Evolutionary conservation across 1,140 invertebrate genomes (phyloP).

Genomic region (Drosophila novamexicana): DNA sequence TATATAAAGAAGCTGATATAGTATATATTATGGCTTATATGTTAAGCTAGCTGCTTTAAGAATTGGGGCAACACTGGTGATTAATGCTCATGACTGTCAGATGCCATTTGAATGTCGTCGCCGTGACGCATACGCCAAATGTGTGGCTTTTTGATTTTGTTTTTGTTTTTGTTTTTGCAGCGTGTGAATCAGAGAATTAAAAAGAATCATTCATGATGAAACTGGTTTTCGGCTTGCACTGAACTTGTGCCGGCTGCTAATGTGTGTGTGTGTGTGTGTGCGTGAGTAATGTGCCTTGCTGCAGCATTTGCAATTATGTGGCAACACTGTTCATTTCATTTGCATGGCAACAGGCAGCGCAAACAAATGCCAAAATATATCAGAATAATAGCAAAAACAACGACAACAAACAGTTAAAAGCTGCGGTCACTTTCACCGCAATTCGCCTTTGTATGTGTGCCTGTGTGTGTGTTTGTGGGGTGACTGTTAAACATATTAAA

Average conservation of each 20-base stretch:
- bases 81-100: constrained; percentile 8
- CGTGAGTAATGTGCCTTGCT: constrained; percentile 23
- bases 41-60: too few species aligned
- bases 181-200: constrained; percentile 38
- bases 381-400: constrained; percentile 31
- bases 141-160: not conserved
- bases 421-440: constrained; percentile 45
- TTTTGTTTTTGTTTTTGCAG: constrained; percentile 9
- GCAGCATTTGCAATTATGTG: constrained; percentile 38
- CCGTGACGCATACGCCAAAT: constrained; percentile 41
- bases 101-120: constrained; percentile 39
- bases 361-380: constrained; percentile 46
- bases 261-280: constrained; percentile 1
- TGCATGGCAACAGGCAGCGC: constrained; percentile 37
- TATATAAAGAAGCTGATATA: too few species aligned
- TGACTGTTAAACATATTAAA: constrained; percentile 36
- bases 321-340: constrained; percentile 27
- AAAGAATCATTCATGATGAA: constrained; percentile 39
- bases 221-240: constrained; percentile 44
- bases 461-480: constrained; percentile 17
- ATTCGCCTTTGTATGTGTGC: not conserved
- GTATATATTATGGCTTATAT: too few species aligned
- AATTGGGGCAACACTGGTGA: not conserved
- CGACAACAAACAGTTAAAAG: constrained; percentile 15
- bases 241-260: constrained; percentile 33